Evolutionary conservation across 1,140 invertebrate genomes (phyloP).

Genomic region (Littorina saxatilis): DNA sequence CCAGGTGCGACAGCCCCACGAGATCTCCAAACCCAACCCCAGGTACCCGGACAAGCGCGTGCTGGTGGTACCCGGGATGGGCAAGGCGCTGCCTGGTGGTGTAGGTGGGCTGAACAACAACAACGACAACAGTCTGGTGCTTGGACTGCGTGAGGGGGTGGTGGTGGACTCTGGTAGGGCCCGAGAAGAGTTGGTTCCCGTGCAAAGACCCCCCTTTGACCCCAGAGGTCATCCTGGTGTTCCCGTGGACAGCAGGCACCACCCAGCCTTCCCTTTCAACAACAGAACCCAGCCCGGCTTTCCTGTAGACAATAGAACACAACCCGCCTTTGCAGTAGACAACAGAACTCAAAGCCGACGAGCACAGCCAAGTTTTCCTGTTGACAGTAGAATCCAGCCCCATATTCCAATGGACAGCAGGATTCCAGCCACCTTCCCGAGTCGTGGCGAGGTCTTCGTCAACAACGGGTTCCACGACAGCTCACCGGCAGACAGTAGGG

Average conservation of each 20-base stretch:
- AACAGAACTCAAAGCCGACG: no score
- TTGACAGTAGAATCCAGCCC: no score
- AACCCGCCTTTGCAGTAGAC: no score
- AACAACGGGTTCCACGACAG: background rate
- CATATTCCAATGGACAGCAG: background rate
- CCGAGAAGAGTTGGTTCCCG: background rate
- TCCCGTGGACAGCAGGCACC: background rate
- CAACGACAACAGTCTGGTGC: background rate
- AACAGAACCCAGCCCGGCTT: no score
- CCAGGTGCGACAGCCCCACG: background rate
- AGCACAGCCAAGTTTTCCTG: no score
- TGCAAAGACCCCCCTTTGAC: no score
- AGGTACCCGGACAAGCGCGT: constrained; percentile 1
- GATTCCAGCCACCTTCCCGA: background rate
- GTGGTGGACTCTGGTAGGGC: background rate
- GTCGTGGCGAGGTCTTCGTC: background rate
- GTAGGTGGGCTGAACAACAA: background rate
- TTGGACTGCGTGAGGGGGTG: background rate
- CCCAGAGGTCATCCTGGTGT: background rate
- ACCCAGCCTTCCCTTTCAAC: background rate
- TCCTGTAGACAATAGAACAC: no score
- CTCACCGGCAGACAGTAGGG: background rate
- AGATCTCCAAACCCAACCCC: constrained; percentile 18
- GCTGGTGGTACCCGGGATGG: background rate
- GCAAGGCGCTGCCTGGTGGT: background rate